Base-by-base conservation (phyloP, 2,113 vertebrate genomes). In the Micromys minutus region DNA sequence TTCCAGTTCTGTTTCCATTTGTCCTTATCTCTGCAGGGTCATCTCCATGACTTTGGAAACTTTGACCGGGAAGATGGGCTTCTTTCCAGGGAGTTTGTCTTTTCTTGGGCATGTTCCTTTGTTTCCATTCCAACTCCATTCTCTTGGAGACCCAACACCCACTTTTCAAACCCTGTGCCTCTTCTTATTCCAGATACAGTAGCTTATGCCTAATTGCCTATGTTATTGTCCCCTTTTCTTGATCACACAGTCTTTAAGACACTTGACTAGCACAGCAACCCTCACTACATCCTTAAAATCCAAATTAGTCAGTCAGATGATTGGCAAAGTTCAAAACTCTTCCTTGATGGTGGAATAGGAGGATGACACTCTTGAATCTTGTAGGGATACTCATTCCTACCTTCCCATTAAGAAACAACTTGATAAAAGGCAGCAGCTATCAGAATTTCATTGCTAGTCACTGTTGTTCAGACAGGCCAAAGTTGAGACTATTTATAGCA, bases 1-100 rank as follows among this genome's bases (percentile, higher is more conserved):
- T 96, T 93, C 90, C 69, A 87, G 45, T 52, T 77, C 59, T 76
- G 21, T 96, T 96, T 95, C 88, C 59, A 50, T 39, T 57, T 59
- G 9, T 24, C 65, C 55, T 76, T 89, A 71, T 93, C 92, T 96
- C 71, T 13, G 22, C 4, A 1, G 3, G 24, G 31, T 86, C 65
- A 96, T 92, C 87, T 47, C 69, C 50, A 5, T 2, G 0, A 84
- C 77, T 47, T 42, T 52, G 72, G 97, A 94, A 97, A 96, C 16
- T 76, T 50, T 19, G 93, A 9, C 87, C 26, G 63, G 87, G 89
- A 87, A 96, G 91, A 42, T 42, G 52, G 93, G 26, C 69, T 89
- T n/a, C 47, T 90, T 95, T 52, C 90, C 50, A 10, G 24, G 55
- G 77, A 75, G 52, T 89, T 88, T n/a, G 52, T 50, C 84, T 87